Conservation (phyloP, 2,888 invertebrate species). For the Allolobophora icterica region DNA sequence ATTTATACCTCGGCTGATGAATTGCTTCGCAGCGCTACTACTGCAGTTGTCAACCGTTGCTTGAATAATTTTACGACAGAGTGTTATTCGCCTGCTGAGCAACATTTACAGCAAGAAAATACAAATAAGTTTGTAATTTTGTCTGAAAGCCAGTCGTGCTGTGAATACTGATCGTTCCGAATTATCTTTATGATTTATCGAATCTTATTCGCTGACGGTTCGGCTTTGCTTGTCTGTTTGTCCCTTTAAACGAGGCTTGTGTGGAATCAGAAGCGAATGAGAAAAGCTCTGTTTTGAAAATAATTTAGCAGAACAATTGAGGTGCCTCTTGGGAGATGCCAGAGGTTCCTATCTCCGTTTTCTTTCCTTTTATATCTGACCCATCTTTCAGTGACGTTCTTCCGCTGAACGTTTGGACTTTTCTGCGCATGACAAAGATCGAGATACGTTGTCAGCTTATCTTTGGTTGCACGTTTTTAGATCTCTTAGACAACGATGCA, state of each 20-base stretch:
- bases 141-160: background rate
- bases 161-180: background rate
- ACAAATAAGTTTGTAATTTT: background rate
- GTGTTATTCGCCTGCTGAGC: background rate
- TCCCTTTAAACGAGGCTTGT: background rate
- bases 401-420: background rate
- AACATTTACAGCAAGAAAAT: background rate
- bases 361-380: background rate
- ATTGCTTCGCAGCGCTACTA: background rate
- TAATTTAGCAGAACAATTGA: background rate
- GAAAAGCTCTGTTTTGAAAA: background rate
- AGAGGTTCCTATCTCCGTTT: background rate
- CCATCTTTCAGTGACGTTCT: background rate
- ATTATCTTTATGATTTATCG: slow-evolving; percentile 6
- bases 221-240: background rate
- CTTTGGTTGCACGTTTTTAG: background rate
- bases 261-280: background rate
- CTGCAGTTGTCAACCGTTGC: background rate
- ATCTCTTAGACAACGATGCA: background rate
- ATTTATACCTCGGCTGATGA: no score
- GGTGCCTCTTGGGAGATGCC: background rate
- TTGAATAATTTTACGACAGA: background rate
- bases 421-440: background rate
- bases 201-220: background rate
- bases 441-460: background rate